phyloP scores from a whole-genome alignment of 2,113 vertebrate species.

The Leptosomus discolor region DNA sequence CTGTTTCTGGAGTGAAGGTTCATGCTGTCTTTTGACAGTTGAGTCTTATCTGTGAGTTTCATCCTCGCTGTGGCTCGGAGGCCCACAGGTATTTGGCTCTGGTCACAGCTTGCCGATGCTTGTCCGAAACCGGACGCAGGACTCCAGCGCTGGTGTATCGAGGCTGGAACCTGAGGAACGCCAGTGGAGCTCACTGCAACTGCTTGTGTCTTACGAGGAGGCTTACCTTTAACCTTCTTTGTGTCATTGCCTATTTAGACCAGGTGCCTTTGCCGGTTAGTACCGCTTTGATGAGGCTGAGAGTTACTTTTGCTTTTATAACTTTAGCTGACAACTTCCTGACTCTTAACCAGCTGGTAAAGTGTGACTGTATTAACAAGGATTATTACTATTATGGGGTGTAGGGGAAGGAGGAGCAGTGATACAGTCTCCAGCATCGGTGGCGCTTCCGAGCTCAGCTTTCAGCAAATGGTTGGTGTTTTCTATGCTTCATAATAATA shows the following conservation, averaged over 20 bases:
- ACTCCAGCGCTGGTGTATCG: fast-evolving
- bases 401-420: not conserved
- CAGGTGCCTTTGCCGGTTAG: not conserved
- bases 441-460: not conserved
- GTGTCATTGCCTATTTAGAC: not conserved
- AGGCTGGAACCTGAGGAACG: not conserved
- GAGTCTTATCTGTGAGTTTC: not conserved
- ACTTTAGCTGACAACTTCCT: not conserved
- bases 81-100: not conserved
- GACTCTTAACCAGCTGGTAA: not conserved
- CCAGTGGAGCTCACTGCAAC: not conserved
- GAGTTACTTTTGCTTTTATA: not conserved
- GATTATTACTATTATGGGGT: not conserved
- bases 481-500: not conserved
- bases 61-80: fast-evolving
- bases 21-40: not conserved
- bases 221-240: not conserved
- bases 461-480: not conserved
- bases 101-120: not conserved
- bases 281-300: not conserved
- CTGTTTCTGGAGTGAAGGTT: not conserved
- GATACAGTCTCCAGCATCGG: not conserved
- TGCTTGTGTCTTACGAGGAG: not conserved
- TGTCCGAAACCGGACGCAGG: not conserved
- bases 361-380: not conserved